Base-by-base conservation (phyloP, 2,113 vertebrate genomes). In the Isichthys henryi region DNA sequence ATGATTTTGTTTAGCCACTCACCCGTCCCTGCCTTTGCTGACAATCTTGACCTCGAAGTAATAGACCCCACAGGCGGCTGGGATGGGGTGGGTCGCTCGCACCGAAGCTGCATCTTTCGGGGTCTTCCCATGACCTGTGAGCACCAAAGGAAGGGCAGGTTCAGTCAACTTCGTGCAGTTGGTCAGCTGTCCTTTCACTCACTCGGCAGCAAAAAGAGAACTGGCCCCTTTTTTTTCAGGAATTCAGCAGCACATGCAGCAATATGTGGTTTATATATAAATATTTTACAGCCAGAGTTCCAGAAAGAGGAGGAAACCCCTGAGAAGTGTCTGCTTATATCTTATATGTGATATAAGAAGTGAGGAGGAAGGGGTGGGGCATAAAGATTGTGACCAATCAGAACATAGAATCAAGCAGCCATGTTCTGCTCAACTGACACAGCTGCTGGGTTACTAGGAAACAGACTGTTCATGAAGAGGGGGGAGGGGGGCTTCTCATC, bases 1-100 rank as follows among this genome's bases (percentile, higher is more conserved):
- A 13, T 49, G 3, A 23, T 85, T 39, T 39, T 39, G 39, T 39
- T 39, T 39, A 39, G 39, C 39, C 39, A 39, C 97, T 97, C 96
- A 99, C 98, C 98, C 98, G 94, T 99, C 98, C 96, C 98, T 96
- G 93, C 98, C 98, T 95, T 99, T 99, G 93, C 98, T 99, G 95
- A 99, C 98, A 92, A 99, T 99, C 95, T 99, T 99, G 92, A 99
- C 98, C 97, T 99, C 98, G 2, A 99, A 99, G 95, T 99, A 99
- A 94, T 99, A 99, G 93, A 99, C 98, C 85, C 98, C 98, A 92
- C 98, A 99, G 90, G 98, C 98, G 19, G 98, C 98, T 90, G 98
- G 98, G 95, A 99, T 99, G 53, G 98, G 98, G 92, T 99, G 98
- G 0, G 98, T 99, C 91, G 98, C 98, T 27, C 98, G 97, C 90